Evolutionary conservation across 2,888 invertebrate genomes (phyloP).

Genomic region (Philhelius pedissequus): DNA sequence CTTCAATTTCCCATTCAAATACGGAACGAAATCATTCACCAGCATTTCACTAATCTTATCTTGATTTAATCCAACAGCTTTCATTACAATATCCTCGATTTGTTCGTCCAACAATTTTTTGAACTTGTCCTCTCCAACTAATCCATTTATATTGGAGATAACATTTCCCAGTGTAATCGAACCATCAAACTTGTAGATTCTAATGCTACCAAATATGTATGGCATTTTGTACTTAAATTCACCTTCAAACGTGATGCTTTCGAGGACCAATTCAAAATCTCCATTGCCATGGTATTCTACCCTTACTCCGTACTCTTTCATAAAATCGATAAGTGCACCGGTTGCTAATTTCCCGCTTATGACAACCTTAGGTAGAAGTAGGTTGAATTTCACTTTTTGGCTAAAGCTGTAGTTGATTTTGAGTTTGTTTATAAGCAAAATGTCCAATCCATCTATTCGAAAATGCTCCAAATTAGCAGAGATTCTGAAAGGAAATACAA

Average conservation of each 20-base stretch:
- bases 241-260: slow-evolving; percentile 73
- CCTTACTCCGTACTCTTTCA: slow-evolving; percentile 71
- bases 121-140: slow-evolving; percentile 73
- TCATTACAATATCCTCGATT: slow-evolving; percentile 72
- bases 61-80: slow-evolving; percentile 72
- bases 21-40: slow-evolving; percentile 72
- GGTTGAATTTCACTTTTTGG: slow-evolving; percentile 74
- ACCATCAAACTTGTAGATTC: slow-evolving; percentile 74
- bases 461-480: neutral
- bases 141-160: slow-evolving; percentile 73
- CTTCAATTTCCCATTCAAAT: slow-evolving; percentile 71
- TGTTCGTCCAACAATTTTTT: slow-evolving; percentile 73
- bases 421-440: slow-evolving; percentile 73
- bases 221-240: slow-evolving; percentile 76
- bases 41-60: slow-evolving; percentile 71
- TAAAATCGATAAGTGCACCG: slow-evolving; percentile 71
- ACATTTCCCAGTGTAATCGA: slow-evolving; percentile 72
- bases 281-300: slow-evolving; percentile 74
- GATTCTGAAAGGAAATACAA: neutral
- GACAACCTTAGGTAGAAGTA: slow-evolving; percentile 71
- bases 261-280: slow-evolving; percentile 72
- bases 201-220: slow-evolving; percentile 73
- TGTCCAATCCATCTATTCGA: slow-evolving; percentile 73
- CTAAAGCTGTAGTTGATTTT: slow-evolving; percentile 73
- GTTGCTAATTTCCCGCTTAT: slow-evolving; percentile 71